Conservation (phyloP, 23 tunicate genomes). For the Ciona savignyi region DNA sequence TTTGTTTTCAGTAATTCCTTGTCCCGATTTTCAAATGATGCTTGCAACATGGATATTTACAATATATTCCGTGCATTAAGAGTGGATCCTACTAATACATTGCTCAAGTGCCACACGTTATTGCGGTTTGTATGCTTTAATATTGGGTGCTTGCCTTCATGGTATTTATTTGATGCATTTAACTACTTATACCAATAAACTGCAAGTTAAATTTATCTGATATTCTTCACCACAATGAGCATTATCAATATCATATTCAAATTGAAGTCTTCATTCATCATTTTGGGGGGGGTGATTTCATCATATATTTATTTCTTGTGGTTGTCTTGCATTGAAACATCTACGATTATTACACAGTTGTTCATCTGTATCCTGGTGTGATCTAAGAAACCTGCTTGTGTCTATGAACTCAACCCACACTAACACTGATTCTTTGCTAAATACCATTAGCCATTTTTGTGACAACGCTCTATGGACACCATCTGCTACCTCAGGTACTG, state of each 20-base stretch:
- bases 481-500: neutral
- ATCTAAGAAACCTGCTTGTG: neutral
- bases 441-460: neutral
- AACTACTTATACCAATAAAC: too few species aligned
- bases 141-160: neutral
- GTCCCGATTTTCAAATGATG: constrained; percentile 9
- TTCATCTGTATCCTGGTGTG: neutral
- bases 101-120: constrained; percentile 9
- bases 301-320: too few species aligned
- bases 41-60: constrained; percentile 13
- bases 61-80: constrained; percentile 2
- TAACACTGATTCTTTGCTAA: neutral
- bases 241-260: too few species aligned
- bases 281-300: too few species aligned
- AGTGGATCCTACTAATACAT: neutral
- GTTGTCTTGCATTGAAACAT: too few species aligned
- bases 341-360: neutral
- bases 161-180: too few species aligned
- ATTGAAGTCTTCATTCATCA: too few species aligned
- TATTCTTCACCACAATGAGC: too few species aligned
- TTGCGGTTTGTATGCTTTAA: constrained; percentile 3
- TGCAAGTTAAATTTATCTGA: too few species aligned
- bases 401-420: neutral
- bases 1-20: constrained; percentile 16
- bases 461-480: neutral